phyloP scores from a whole-genome alignment of 2,888 invertebrate genomes.

The Lagria hirta region DNA sequence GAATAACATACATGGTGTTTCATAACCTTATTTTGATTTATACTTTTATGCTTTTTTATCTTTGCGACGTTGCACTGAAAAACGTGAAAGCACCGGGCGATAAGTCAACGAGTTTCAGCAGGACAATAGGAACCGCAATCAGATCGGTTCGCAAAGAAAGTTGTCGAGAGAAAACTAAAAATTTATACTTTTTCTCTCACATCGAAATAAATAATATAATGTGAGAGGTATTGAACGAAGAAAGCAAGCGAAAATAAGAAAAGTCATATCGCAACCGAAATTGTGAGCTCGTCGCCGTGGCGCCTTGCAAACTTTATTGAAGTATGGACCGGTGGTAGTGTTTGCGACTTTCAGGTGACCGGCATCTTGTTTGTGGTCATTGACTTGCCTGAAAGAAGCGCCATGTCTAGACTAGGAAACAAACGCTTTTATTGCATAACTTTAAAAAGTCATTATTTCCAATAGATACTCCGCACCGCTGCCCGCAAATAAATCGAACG shows the following conservation, averaged over 20 bases:
- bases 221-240: conserved; percentile 13
- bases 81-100: too few species aligned
- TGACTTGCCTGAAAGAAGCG: conserved; percentile 41
- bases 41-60: too few species aligned
- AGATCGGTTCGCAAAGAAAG: too few species aligned
- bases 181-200: conserved; percentile 3
- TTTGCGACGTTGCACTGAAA: too few species aligned
- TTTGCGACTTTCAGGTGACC: conserved; percentile 41
- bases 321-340: conserved; percentile 27
- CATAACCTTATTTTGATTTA: too few species aligned
- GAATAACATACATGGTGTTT: too few species aligned
- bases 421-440: conserved; percentile 37
- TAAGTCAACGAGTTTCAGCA: too few species aligned
- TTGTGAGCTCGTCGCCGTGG: conserved; percentile 29
- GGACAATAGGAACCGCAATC: too few species aligned
- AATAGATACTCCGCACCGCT: conserved; percentile 13
- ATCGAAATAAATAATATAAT: conserved; percentile 17
- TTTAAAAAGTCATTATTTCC: conserved; percentile 33
- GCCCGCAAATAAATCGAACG: conserved; percentile 17
- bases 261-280: conserved; percentile 17
- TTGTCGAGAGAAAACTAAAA: conserved; percentile 8
- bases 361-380: conserved; percentile 41
- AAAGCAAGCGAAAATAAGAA: conserved; percentile 19
- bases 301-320: conserved; percentile 34
- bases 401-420: conserved; percentile 40